Conservation (phyloP, 2,113 vertebrate genomes). For the Ia io region DNA sequence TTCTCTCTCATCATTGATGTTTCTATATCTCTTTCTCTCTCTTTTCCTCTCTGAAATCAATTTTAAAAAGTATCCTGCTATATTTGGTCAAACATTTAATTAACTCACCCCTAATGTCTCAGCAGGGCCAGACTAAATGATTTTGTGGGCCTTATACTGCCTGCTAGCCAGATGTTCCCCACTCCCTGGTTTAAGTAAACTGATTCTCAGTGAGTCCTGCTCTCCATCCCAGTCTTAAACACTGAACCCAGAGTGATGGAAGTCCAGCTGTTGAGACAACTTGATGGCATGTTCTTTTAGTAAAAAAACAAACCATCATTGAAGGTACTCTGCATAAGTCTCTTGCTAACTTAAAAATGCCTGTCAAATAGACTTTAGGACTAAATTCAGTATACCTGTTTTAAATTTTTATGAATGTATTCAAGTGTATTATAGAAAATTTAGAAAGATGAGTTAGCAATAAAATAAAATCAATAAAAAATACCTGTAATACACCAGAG, state of each 20-base stretch:
- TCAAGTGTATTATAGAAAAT: constrained; percentile 27
- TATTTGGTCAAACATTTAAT: no score
- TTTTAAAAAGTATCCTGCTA: no score
- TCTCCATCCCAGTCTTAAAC: not conserved
- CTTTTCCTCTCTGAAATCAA: no score
- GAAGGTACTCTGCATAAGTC: not conserved
- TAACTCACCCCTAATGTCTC: no score
- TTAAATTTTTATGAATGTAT: not conserved
- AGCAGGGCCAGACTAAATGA: no score
- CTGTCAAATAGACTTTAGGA: not conserved
- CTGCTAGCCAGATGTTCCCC: no score
- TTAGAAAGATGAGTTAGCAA: not conserved
- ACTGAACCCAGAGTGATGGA: not conserved
- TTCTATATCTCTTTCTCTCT: no score
- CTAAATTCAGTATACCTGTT: not conserved
- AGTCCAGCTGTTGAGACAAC: not conserved
- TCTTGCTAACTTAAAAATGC: not conserved
- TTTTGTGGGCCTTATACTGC: no score
- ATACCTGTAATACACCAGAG: not conserved
- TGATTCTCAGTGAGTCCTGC: not conserved
- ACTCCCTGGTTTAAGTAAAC: not conserved
- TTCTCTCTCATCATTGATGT: no score
- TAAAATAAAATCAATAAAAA: constrained; percentile 2
- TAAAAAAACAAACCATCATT: not conserved
- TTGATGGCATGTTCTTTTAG: not conserved